A percentile compares a stretch with the other conserved stretches of the same genome.
These are phyloP conservation scores for Sebastes schlegelii DNA, from an alignment of 2,113 vertebrate species.

Conservation along the genomic window DNA sequence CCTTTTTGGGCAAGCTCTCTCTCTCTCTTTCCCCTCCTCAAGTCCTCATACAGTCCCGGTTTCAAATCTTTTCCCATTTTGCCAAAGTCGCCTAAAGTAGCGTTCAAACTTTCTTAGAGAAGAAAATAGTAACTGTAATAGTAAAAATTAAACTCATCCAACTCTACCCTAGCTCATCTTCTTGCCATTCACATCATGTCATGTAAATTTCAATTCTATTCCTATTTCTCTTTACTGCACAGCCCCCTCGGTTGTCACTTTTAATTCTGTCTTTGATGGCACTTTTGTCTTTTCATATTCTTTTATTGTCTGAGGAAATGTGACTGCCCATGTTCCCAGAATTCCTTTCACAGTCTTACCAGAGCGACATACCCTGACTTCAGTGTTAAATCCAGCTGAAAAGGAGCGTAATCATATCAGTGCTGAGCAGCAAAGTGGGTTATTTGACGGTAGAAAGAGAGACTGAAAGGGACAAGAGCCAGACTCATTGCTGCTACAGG, in stretches of 20 bases:
- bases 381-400: constrained; percentile 73
- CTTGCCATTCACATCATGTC: constrained; percentile 35
- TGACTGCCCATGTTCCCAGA: constrained; percentile 56
- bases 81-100: constrained; percentile 11
- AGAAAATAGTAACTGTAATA: neutral
- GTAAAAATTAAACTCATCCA: constrained; percentile 14
- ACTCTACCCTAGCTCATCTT: neutral
- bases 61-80: neutral
- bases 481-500: constrained; percentile 67
- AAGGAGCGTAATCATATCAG: constrained; percentile 76
- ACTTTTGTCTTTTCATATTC: constrained; percentile 51
- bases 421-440: constrained; percentile 76
- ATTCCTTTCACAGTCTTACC: constrained; percentile 58
- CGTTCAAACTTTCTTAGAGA: constrained; percentile 25
- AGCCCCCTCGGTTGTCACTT: constrained; percentile 13
- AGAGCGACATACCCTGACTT: constrained; percentile 55
- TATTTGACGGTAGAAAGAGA: constrained; percentile 76
- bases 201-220: constrained; percentile 21
- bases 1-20: neutral
- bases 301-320: constrained; percentile 55
- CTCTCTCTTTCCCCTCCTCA: neutral
- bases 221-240: constrained; percentile 19
- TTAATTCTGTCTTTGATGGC: constrained; percentile 48
- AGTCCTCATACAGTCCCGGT: constrained; percentile 1
- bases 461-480: constrained; percentile 73